Base-by-base conservation (phyloP, 1,140 invertebrate species). In the Halesus radiatus region DNA sequence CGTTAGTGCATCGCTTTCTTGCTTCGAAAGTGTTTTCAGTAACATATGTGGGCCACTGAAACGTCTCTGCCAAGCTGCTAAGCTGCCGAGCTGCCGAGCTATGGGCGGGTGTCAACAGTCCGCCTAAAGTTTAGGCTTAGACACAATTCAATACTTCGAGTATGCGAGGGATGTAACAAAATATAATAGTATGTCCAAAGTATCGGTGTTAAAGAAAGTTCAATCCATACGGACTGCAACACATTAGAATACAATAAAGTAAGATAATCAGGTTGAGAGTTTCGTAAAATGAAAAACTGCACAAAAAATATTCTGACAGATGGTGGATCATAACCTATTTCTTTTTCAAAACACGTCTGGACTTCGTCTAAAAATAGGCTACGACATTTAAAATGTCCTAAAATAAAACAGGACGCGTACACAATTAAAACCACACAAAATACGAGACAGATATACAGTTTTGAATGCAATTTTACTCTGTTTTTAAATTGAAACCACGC, bases 261-360 rank as follows among this genome's bases (percentile, higher is more conserved):
- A 45, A 13, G 37, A 13, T 45, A 0, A 45, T 10, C 37, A 13
- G 0, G 37, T 13, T 45, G 8, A 1, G 37, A 13, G 37, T 45
- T 13, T 10, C 0, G 5, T 45, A 13, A 45, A 45, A 45, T 45
- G 8, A 45, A 45, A 45, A 45, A 45, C 56, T 60, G 56, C 56
- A 60, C 20, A 60, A 60, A 60, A 60, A 60, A 60, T 23, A 60
- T 22, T 72, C 45, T 72, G 68, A 72, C 68, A 72, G 68, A 37
- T 72, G 68, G 68, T n/a, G 26, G 26, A 45, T 22, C 45, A 23
- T 72, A 72, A 72, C 68, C 68, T 72, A 72, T 50, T 53, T 72
- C 32, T 72, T 72, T 22, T 18, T 23, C 37, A 45, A 72, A 72
- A 22, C 32, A 72, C 18, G 26, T 66, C 22, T 29, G 29, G 22